Evolutionary conservation across 2,113 vertebrate genomes (phyloP).

Genomic region (Nothobranchius furzeri): DNA sequence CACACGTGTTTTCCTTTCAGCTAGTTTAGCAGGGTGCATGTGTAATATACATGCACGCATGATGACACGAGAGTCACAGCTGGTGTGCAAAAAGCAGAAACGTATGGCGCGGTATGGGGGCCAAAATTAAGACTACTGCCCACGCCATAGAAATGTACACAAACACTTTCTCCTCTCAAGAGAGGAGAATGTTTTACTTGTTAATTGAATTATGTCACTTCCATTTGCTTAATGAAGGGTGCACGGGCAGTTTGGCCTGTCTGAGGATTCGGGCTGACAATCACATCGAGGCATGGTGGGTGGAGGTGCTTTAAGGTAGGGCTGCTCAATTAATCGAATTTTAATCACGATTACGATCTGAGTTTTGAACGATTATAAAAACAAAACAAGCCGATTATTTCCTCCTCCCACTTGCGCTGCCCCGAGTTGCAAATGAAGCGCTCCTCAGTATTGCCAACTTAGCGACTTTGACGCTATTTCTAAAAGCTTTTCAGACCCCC

Average conservation of each 20-base stretch:
- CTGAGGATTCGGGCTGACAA: conserved; percentile 53
- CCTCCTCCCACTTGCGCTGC: too few species aligned
- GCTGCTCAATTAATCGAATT: too few species aligned
- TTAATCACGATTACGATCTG: too few species aligned
- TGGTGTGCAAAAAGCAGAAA: conserved; percentile 29
- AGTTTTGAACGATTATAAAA: too few species aligned
- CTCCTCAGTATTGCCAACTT: too few species aligned
- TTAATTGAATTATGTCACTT: conserved; percentile 76
- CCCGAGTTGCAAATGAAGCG: too few species aligned
- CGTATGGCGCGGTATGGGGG: too few species aligned
- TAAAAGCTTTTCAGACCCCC: too few species aligned
- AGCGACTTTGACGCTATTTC: too few species aligned
- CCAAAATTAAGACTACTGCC: too few species aligned
- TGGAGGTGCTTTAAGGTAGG: too few species aligned
- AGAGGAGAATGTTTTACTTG: conserved; percentile 51
- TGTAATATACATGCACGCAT: conserved; percentile 5
- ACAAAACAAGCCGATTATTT: too few species aligned
- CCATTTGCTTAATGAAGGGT: conserved; percentile 71
- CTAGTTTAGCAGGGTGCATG: conserved; percentile 15
- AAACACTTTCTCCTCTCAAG: conserved; percentile 42
- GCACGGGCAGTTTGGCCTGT: conserved; percentile 44
- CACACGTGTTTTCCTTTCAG: conserved; percentile 24
- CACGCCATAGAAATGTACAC: conserved; percentile 9
- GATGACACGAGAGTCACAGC: conserved; percentile 13
- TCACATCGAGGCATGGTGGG: conserved; percentile 45